phyloP scores from a whole-genome alignment of 2,888 invertebrate genomes.

The Ormyrus pomaceus region DNA sequence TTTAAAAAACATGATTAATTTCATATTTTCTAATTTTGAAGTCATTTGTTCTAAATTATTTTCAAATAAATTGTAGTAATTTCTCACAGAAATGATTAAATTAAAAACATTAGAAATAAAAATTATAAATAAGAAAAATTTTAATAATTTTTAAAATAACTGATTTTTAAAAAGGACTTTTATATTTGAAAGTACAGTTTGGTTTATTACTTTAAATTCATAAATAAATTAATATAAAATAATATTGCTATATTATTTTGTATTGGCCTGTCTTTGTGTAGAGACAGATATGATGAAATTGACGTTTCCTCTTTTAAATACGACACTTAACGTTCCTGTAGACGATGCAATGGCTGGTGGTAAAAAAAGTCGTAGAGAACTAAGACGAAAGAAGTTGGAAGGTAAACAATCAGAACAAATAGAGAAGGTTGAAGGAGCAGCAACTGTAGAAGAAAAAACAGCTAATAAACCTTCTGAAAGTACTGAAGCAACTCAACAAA shows the following conservation, averaged over 20 bases:
- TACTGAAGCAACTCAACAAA: conserved; percentile 30
- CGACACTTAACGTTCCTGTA: conserved; percentile 88
- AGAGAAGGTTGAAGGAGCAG: conserved; percentile 60
- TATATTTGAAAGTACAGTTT: background rate
- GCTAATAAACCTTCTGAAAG: conserved; percentile 37
- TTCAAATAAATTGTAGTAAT: background rate
- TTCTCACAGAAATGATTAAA: background rate
- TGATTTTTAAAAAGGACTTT: background rate
- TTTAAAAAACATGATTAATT: conserved; percentile 2
- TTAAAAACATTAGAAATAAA: background rate
- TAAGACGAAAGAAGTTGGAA: conserved; percentile 65
- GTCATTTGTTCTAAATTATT: background rate
- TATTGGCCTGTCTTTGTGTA: conserved; percentile 68
- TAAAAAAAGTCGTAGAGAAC: conserved; percentile 66
- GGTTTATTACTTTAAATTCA: background rate
- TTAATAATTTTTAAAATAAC: background rate
- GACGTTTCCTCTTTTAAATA: conserved; percentile 89
- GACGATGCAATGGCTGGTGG: conserved; percentile 83
- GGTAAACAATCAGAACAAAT: conserved; percentile 57
- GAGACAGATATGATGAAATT: conserved; percentile 81
- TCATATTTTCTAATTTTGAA: background rate
- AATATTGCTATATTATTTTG: conserved; percentile 39
- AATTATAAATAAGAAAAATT: background rate
- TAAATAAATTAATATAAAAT: background rate
- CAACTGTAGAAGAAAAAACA: conserved; percentile 59